Base-by-base conservation (phyloP, 2,888 invertebrate genomes). In the Sarcophaga caerulescens region DNA sequence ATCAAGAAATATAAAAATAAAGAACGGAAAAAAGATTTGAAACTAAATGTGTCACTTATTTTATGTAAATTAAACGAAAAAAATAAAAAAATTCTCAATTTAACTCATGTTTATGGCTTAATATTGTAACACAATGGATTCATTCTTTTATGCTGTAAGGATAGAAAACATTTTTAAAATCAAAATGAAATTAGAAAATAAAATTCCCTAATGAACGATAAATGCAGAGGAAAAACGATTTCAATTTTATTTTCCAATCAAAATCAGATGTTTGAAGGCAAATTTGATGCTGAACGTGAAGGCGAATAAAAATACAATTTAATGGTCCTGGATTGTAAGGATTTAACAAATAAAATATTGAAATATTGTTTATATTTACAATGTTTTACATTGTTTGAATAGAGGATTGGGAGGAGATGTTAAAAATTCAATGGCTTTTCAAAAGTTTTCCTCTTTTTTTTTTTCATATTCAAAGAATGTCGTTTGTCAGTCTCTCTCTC, bases 181-280 rank as follows among this genome's bases (percentile, higher is more conserved):
- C 35, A 44, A 71, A 83, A 65, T 71, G 45, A 78, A 86, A 85
- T 81, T 77, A 60, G 68, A 66, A 80, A 76, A 81, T 62, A 74
- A 78, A 78, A 81, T 84, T 84, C 75, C 78, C 62, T 19, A 25
- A 62, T 69, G 78, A 69, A 68, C 62, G 73, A 74, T 83, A 59
- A 63, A 74, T 44, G 4, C 5, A 4, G 62, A 62, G 0, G 25
- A 57, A 52, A 19, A 12, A 76, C 17, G 52, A 77, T 57, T 52
- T 68, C 25, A 17, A 21, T 77, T 71, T 62, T 52, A 35, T 35
- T 35, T 35, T 10, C 35, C 0, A 35, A 35, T 35, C 35, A 35
- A 35, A 35, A 35, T 35, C 35, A 35, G 10, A 35, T 35, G 10
- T 35, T 35, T 35, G 35, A 35, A 35, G 10, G 8, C 35, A 35